Conservation (phyloP, 2,888 invertebrate species). For the Vannuccia rotundouncinata region DNA sequence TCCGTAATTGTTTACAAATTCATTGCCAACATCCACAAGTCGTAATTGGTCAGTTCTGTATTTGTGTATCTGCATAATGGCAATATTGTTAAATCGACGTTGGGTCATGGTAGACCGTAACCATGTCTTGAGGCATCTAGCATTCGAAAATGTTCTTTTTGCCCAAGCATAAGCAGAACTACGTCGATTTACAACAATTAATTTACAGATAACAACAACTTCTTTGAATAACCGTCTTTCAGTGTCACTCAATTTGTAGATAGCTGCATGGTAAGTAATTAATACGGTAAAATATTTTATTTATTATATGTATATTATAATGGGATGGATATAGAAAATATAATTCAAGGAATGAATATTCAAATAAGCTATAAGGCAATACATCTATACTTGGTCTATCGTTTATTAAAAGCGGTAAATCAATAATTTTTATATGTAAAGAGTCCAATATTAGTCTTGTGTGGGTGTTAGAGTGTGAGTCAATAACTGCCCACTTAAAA, state of each 20-base stretch:
- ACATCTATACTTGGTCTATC: too few relatives aligned
- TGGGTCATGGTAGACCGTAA: constrained; percentile 16
- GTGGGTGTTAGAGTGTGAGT: too few relatives aligned
- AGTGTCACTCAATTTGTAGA: not conserved
- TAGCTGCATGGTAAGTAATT: not conserved
- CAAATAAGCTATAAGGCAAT: too few relatives aligned
- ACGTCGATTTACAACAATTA: not conserved
- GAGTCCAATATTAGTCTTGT: too few relatives aligned
- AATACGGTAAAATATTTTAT: too few relatives aligned
- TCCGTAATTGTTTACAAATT: constrained; percentile 2
- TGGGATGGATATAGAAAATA: too few relatives aligned
- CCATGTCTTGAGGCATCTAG: not conserved
- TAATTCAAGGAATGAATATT: too few relatives aligned
- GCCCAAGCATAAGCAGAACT: not conserved
- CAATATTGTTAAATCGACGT: constrained; percentile 21
- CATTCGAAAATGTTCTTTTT: not conserved
- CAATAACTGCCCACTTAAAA: too few relatives aligned
- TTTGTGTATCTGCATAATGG: constrained; percentile 8
- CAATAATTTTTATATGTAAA: too few relatives aligned
- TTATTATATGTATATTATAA: too few relatives aligned
- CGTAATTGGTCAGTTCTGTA: constrained; percentile 12
- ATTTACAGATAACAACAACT: not conserved
- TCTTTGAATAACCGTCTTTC: not conserved
- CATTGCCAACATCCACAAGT: constrained; percentile 16
- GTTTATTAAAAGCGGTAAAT: too few relatives aligned